Percentiles rank a stretch among this genome's conserved stretches.
Evolutionary conservation across 1,140 invertebrate genomes (phyloP).

Genomic region (Nephila pilipes): DNA sequence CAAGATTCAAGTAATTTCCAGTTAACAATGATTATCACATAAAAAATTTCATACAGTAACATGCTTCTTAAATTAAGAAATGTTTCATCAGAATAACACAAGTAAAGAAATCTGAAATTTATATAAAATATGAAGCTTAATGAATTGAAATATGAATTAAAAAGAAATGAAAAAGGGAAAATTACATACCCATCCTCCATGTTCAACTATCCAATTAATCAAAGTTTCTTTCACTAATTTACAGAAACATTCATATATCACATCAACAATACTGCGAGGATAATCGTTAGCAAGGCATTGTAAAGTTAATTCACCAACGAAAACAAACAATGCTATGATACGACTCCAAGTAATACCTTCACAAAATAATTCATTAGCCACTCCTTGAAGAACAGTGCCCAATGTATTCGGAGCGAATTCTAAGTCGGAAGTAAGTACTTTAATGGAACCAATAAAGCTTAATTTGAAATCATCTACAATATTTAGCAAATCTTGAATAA

Average conservation of each 20-base stretch:
- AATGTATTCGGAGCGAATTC: constrained; percentile 79
- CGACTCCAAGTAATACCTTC: constrained; percentile 82
- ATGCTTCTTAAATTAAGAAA: no score
- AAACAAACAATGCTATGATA: constrained; percentile 82
- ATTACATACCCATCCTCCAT: constrained; percentile 69
- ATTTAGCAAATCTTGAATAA: background rate
- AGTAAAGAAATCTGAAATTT: no score
- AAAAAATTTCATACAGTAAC: no score
- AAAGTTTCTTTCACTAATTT: constrained; percentile 50
- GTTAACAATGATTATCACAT: no score
- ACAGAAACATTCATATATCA: constrained; percentile 79
- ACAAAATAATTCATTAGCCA: constrained; percentile 81
- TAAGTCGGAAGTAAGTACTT: constrained; percentile 71
- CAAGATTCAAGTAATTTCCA: no score
- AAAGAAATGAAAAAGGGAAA: background rate
- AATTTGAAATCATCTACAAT: constrained; percentile 45
- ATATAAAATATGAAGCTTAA: background rate
- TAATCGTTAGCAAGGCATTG: constrained; percentile 80
- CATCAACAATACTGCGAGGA: constrained; percentile 80
- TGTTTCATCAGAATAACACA: no score
- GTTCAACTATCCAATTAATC: constrained; percentile 49
- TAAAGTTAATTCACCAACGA: constrained; percentile 81
- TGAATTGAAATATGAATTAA: background rate
- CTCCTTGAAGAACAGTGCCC: constrained; percentile 80
- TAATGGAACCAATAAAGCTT: constrained; percentile 43